Base-by-base conservation (phyloP, 2,888 invertebrate species). In the Mesorhabditis spiculigera region DNA sequence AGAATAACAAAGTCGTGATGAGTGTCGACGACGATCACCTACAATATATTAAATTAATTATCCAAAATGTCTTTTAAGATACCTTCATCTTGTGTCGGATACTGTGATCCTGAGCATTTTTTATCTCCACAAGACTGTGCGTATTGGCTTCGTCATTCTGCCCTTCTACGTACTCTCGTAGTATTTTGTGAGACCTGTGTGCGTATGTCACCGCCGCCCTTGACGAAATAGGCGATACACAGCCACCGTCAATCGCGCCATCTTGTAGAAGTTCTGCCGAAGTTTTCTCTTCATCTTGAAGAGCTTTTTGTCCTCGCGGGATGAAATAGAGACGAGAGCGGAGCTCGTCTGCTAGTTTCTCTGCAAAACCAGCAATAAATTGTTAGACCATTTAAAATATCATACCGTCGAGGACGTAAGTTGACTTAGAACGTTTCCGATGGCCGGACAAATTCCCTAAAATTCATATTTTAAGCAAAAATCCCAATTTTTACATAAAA, bases 11-110 rank as follows among this genome's bases (percentile, higher is more conserved):
- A 70, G 67, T 67, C 70, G 45, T 67, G 70, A 63, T 70, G 67
- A 44, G 63, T 50, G 67, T 70, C 70, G 70, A 70, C 67, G 43
- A 70, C 70, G 63, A 70, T 70, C 44, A 70, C 70, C 70, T 70
- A 70, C 70, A 67, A 63, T 67, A 70, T 70, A 67, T 67, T 45
- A 67, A 70, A 67, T 70, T 67, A 70, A 67, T 70, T 67, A 67
- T 63, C 5, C 44, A 70, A 70, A 70, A 70, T 67, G 43, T 67
- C 42, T 64, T 64, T 45, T 63, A 63, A 70, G 67, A 67, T 67
- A 70, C 70, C 67, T 70, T 70, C 70, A 70, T 67, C 13, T 44
- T 67, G 61, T 70, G 67, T 62, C 66, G 66, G 63, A 70, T 70
- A 63, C 28, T n/a, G 62, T 42, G 70, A 67, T 70, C 43, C 43